Evolutionary conservation across 2,888 invertebrate genomes (phyloP).

Genomic region (Merodon equestris): DNA sequence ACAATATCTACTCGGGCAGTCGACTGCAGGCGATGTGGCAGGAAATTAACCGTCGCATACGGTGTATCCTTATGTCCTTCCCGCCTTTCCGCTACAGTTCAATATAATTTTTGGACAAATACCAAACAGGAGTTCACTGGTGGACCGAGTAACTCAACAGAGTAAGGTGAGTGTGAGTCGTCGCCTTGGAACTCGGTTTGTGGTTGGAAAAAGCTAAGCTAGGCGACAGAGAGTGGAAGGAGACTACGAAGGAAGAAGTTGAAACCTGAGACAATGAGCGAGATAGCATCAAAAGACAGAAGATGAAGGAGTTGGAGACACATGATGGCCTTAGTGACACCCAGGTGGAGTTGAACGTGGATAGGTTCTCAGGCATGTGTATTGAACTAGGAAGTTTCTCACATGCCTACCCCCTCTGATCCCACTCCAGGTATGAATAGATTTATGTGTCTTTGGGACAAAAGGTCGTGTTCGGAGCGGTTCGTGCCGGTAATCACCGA

Average conservation of each 20-base stretch:
- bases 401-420: constrained; percentile 2
- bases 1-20: constrained; percentile 12
- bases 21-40: constrained; percentile 50
- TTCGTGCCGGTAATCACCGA: constrained; percentile 65
- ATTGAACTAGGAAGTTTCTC: constrained; percentile 51
- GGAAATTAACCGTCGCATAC: constrained; percentile 61
- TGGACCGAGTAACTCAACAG: no score
- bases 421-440: neutral
- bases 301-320: neutral
- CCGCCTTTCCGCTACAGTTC: constrained; percentile 35
- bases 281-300: no score
- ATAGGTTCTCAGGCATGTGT: constrained; percentile 17
- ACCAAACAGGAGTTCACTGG: constrained; percentile 21
- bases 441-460: constrained; percentile 58
- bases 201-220: constrained; percentile 53
- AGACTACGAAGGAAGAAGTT: constrained; percentile 44
- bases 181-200: constrained; percentile 59
- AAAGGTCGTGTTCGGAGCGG: constrained; percentile 61
- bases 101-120: constrained; percentile 60
- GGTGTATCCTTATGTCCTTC: constrained; percentile 43
- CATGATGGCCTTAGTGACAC: neutral
- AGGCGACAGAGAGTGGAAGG: neutral
- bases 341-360: neutral
- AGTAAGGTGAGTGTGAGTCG: constrained; percentile 59
- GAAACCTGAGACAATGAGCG: neutral